Evolutionary conservation across 2,888 invertebrate species (phyloP).

Genomic region (Pogonocherus hispidulus): DNA sequence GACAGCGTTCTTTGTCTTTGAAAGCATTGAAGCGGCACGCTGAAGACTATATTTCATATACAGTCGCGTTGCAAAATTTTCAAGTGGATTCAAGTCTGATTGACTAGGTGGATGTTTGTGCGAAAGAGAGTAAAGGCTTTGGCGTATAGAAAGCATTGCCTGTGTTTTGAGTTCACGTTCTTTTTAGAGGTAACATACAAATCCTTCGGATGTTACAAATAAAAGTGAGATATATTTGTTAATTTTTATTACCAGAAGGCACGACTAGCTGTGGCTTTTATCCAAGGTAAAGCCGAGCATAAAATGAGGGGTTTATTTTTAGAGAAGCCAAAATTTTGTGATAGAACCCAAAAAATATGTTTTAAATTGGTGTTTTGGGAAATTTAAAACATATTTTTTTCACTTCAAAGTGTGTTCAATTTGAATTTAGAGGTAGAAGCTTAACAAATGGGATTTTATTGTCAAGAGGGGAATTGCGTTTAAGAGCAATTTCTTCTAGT

Average conservation of each 20-base stretch:
- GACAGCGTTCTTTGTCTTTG: too few relatives aligned
- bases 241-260: constrained; percentile 15
- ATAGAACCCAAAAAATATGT: constrained; percentile 53
- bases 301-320: constrained; percentile 21
- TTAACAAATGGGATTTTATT: constrained; percentile 36
- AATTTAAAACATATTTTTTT: constrained; percentile 31
- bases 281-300: background rate
- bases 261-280: background rate
- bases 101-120: background rate
- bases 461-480: background rate
- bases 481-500: background rate
- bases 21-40: too few relatives aligned
- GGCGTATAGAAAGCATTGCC: background rate
- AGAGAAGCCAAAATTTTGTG: constrained; percentile 57
- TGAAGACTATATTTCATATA: too few relatives aligned
- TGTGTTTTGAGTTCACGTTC: background rate
- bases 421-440: constrained; percentile 37
- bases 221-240: constrained; percentile 28
- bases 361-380: constrained; percentile 33
- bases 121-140: background rate
- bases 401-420: constrained; percentile 46
- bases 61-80: too few relatives aligned
- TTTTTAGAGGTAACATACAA: background rate
- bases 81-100: constrained; percentile 5
- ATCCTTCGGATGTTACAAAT: constrained; percentile 11